These are phyloP conservation scores for Acanthococcus lagerstroemiae DNA, from an alignment of 2,888 invertebrate species.

Conservation along the genomic window DNA sequence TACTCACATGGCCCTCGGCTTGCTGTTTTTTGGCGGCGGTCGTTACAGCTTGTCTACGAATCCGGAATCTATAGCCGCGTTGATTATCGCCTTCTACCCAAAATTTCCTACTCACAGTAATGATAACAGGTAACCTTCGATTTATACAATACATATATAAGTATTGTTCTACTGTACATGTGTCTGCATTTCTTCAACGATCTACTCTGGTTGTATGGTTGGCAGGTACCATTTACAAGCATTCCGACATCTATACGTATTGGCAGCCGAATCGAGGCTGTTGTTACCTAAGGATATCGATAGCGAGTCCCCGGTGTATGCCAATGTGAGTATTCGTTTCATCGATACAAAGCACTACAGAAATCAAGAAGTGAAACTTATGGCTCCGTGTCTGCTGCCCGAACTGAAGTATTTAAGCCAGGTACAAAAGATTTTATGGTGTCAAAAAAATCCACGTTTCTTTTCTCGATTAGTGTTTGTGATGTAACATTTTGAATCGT, in stretches of 20 bases:
- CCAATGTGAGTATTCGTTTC: constrained; percentile 56
- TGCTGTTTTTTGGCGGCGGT: constrained; percentile 89
- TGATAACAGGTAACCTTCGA: constrained; percentile 74
- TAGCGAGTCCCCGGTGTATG: constrained; percentile 69
- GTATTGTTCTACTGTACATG: not conserved
- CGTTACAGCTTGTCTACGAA: constrained; percentile 72
- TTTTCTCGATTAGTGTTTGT: not conserved
- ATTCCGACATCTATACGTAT: constrained; percentile 86
- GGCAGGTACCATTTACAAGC: constrained; percentile 91
- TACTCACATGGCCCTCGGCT: constrained; percentile 87
- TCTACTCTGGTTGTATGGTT: no score
- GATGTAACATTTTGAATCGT: constrained; percentile 22
- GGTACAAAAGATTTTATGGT: constrained; percentile 43
- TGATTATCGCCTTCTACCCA: constrained; percentile 90
- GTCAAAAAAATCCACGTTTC: not conserved
- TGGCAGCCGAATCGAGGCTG: constrained; percentile 84
- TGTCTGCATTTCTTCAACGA: not conserved
- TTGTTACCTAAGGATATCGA: constrained; percentile 77
- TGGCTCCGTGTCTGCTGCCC: constrained; percentile 78
- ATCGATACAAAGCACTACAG: constrained; percentile 41
- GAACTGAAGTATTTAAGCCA: constrained; percentile 63
- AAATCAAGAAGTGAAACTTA: constrained; percentile 50
- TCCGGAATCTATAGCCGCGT: constrained; percentile 74
- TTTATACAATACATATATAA: not conserved
- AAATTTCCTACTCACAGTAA: constrained; percentile 93